A percentile compares a stretch with the other conserved stretches of the same genome.
Evolutionary conservation across 2,113 vertebrate genomes (phyloP).

Genomic region (Peromyscus californicus): DNA sequence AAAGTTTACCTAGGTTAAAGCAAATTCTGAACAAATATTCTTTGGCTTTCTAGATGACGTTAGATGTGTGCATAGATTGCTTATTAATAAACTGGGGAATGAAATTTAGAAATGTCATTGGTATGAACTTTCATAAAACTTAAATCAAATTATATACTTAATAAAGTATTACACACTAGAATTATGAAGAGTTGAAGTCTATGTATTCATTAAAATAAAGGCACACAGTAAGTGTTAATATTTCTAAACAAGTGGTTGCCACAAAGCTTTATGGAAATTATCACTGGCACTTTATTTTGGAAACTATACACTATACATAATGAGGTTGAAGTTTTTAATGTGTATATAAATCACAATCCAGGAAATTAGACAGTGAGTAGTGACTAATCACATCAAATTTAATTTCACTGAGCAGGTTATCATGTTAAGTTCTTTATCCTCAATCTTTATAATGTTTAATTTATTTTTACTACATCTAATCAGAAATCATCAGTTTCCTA

Average conservation of each 20-base stretch:
- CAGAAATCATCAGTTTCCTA: background rate
- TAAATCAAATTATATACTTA: constrained; percentile 25
- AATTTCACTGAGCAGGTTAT: background rate
- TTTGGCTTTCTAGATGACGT: background rate
- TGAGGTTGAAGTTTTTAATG: constrained; percentile 22
- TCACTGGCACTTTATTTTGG: constrained; percentile 30
- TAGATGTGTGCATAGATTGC: background rate
- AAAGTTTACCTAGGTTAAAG: constrained; percentile 49
- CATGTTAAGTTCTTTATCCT: constrained; percentile 2
- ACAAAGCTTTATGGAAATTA: constrained; percentile 39
- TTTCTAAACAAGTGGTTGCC: constrained; percentile 31
- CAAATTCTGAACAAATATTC: constrained; percentile 50
- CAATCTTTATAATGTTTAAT: constrained; percentile 27
- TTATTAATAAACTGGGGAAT: background rate
- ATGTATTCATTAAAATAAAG: constrained; percentile 69
- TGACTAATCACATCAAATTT: constrained; percentile 28
- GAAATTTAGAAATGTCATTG: background rate
- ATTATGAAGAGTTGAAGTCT: background rate
- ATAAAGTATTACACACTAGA: constrained; percentile 1
- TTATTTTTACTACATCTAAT: constrained; percentile 44
- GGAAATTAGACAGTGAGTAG: background rate
- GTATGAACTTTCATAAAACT: background rate
- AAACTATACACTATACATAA: background rate
- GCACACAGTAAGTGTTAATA: constrained; percentile 38
- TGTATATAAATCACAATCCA: constrained; percentile 54